Evolutionary conservation across 2,797 vertebrate species (phyloP).

Genomic region (Staurois parvus): DNA sequence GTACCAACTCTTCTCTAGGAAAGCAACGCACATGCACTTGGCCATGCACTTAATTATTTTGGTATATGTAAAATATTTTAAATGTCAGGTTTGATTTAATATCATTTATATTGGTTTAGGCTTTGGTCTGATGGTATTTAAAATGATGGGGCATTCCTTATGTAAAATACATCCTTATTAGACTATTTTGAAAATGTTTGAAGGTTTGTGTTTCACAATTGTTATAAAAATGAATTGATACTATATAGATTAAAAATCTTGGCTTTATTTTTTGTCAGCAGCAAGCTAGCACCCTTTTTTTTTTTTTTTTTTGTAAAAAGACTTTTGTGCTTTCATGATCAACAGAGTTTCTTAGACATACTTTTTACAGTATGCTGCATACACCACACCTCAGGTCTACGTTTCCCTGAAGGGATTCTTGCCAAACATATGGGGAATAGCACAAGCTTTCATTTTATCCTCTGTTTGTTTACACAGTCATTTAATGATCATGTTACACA

Average conservation of each 20-base stretch:
- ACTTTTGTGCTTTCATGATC: constrained; percentile 48
- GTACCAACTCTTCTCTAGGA: too few relatives aligned
- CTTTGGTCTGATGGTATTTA: too few relatives aligned
- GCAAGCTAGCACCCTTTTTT: constrained; percentile 8
- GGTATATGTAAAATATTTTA: too few relatives aligned
- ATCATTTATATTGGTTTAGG: too few relatives aligned
- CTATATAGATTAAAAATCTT: not conserved
- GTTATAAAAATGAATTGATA: not conserved
- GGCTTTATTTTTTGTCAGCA: not conserved
- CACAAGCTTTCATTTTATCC: constrained; percentile 59
- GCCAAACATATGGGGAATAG: constrained; percentile 63
- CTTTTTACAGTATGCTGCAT: constrained; percentile 32
- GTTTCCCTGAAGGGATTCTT: constrained; percentile 54
- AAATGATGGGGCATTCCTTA: too few relatives aligned
- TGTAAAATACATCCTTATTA: not conserved
- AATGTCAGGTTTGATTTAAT: too few relatives aligned
- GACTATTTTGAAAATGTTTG: not conserved
- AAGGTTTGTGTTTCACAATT: not conserved
- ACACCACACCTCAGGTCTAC: constrained; percentile 53
- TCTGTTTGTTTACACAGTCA: constrained; percentile 58
- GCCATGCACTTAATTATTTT: too few relatives aligned
- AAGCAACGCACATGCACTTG: too few relatives aligned
- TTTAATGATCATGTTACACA: constrained; percentile 62
- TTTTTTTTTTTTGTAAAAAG: constrained; percentile 25
- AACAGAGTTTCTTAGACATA: constrained; percentile 34